Conservation (phyloP, 2,113 vertebrate genomes). For the Thomomys bottae region DNA sequence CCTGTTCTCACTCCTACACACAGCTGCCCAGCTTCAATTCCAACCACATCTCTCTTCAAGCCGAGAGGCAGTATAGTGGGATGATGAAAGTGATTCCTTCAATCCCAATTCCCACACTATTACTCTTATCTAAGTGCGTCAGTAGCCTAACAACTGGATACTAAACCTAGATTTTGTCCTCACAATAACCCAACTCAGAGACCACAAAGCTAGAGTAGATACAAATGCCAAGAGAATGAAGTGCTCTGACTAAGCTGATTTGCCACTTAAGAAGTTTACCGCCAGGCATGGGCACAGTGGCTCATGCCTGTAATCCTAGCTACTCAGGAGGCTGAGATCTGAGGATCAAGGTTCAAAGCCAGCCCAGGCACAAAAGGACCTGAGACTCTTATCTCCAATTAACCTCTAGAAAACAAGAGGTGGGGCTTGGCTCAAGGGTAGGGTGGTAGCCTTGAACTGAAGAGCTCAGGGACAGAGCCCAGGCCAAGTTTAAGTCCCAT, state of each 20-base stretch:
- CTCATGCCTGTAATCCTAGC: no score
- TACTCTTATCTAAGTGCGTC: background rate
- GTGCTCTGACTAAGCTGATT: constrained; percentile 13
- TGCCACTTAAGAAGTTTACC: background rate
- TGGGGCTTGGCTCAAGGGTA: no score
- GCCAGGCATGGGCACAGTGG: no score
- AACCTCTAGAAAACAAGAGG: no score
- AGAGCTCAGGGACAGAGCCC: no score
- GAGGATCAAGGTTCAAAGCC: no score
- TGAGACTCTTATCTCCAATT: no score
- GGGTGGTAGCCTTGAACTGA: no score
- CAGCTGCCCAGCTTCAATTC: background rate
- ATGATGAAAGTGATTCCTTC: background rate
- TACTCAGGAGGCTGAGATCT: no score
- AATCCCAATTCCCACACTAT: background rate
- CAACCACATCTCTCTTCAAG: background rate
- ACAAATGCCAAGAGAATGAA: background rate
- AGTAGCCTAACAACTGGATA: background rate
- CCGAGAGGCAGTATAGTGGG: background rate
- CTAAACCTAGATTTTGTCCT: background rate
- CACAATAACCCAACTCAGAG: background rate
- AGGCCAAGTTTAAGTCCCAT: no score
- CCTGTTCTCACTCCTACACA: background rate
- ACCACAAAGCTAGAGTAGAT: background rate
- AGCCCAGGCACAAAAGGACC: no score